phyloP scores from a whole-genome alignment of 2,888 invertebrate genomes.

The Atrina japonica region DNA sequence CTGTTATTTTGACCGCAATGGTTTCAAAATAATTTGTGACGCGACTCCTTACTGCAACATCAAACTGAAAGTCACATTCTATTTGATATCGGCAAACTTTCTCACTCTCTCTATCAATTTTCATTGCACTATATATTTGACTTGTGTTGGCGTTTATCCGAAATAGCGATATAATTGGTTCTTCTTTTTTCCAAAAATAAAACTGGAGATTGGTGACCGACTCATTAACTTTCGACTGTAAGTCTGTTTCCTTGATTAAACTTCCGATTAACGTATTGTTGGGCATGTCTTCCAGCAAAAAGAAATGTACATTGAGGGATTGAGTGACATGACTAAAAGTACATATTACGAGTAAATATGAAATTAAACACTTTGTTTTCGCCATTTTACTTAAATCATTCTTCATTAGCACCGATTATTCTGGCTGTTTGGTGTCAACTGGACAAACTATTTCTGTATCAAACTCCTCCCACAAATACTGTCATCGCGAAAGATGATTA shows the following conservation, averaged over 20 bases:
- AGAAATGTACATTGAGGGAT: constrained; percentile 21
- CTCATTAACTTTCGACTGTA: constrained; percentile 32
- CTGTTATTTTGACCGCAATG: constrained; percentile 46
- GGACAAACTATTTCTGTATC: too few species aligned
- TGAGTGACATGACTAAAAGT: not conserved
- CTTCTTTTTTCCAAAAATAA: constrained; percentile 17
- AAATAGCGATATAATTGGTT: constrained; percentile 20
- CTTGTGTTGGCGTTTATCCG: constrained; percentile 35
- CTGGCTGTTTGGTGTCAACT: too few species aligned
- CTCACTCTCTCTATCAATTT: constrained; percentile 55
- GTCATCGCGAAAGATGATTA: too few species aligned
- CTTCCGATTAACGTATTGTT: constrained; percentile 53
- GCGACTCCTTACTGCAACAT: constrained; percentile 42
- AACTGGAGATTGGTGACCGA: constrained; percentile 19
- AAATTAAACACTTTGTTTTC: too few species aligned
- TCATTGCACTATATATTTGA: constrained; percentile 47
- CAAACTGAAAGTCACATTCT: constrained; percentile 49
- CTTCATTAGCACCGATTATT: too few species aligned
- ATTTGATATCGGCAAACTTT: constrained; percentile 46
- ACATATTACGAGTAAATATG: too few species aligned
- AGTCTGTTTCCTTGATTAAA: constrained; percentile 53
- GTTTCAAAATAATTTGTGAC: constrained; percentile 36
- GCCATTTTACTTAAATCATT: too few species aligned
- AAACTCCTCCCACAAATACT: too few species aligned
- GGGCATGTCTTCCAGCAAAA: constrained; percentile 45